Base-by-base conservation (phyloP, 2,113 vertebrate species). In the Macheiramphus alcinus region DNA sequence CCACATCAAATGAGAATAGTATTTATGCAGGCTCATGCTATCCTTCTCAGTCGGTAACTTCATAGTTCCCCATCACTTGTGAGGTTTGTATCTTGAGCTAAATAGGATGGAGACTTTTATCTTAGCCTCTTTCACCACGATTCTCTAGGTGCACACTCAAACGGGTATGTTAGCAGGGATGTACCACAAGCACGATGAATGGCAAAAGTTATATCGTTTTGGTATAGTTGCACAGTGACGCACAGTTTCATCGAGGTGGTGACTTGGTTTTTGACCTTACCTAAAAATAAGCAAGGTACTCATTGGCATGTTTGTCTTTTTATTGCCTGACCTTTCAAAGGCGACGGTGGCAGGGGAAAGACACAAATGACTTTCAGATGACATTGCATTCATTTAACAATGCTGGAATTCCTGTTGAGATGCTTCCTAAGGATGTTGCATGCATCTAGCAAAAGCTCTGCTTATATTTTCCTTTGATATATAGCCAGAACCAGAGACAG, bases 121-220 rank as follows among this genome's bases (percentile, higher is more conserved):
- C 23, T 76, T 68, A 42, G 36, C 8, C 13, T 74, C 16, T 65
- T 75, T 56, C 12, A 23, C 17, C 34, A 34, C 25, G 5, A 16
- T 79, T 91, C 45, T 88, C 22, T 36, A 56, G 45, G 20, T 48
- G 21, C 23, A 13, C 8, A 1, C 36, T 86, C 47, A n/a, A 8
- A 43, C 4, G 26, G 26, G 6, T 43, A 0, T 34, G 14, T 40
- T 47, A 31, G 15, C 31, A 36, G 31, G 25, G n/a, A 5, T 32
- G 19, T 36, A 40, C 18, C 26, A 19, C n/a, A 45, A 42, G 14
- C 32, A 19, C 1, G 0, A 3, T 8, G 31, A 71, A 53, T 7
- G 9, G 7, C 29, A 36, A 13, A 71, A 31, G 7, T 29, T 32
- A 2, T 0, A 18, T 67, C 17, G 22, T 74, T 79, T 56, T 81